Base-by-base conservation (phyloP, 2,113 vertebrate species). In the Parus major region DNA sequence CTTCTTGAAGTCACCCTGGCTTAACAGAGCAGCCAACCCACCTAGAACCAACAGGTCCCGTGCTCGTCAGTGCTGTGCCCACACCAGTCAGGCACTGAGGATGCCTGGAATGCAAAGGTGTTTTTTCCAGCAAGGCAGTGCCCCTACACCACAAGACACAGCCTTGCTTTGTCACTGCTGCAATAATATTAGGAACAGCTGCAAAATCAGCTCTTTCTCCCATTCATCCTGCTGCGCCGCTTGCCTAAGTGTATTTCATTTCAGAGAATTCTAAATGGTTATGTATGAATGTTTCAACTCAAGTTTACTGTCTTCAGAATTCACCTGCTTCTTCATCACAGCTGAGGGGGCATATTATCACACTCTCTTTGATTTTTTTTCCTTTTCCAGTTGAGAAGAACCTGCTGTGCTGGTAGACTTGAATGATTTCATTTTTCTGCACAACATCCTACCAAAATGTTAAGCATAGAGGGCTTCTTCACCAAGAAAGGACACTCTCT, bases 11-110 rank as follows among this genome's bases (percentile, higher is more conserved):
- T 53, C 42, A 50, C 12, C 3, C 9, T 44, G 42, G 39, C 29
- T 28, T 18, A 13, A 33, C 1, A 81, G 56, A 78, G n/a, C 17
- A 78, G 60, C 11, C 28, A 41, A 10, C 12, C 35, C 31, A 16
- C 10, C 27, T 24, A n/a, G 14, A n/a, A 83, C 19, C 22, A 18
- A 16, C 1, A 9, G 8, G 16, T 7, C 1, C 0, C 3, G 29
- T 73, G 33, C 59, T 59, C 1, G 0, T 20, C 15, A 28, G 42
- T 1, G 1, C 44, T 76, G 27, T 15, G 42, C 15, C 42, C 31
- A 13, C 27, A 8, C 31, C 12, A 41, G n/a, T 1, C 3, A 53
- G 50, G 56, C 28, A 24, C 60, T 5, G 29, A 29, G 41, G 15
- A 12, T n/a, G 50, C 41, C 69, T 65, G 24, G 42, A 12, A 23